Evolutionary conservation across 1,140 invertebrate genomes (phyloP).

Genomic region (Octopus bimaculoides): DNA sequence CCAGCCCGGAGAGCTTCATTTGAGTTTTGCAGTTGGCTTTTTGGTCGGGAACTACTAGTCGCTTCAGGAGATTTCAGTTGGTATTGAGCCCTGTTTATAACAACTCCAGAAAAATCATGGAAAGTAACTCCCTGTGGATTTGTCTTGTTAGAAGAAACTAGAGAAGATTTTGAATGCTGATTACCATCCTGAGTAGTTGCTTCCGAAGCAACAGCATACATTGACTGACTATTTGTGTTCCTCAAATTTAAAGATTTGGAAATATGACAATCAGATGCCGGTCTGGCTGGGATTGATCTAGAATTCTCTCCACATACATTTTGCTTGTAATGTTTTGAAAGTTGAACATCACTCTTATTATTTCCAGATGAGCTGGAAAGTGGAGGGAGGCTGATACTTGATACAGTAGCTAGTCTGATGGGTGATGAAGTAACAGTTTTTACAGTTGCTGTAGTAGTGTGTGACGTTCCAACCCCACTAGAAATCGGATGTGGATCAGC

Average conservation of each 20-base stretch:
- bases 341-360: background rate
- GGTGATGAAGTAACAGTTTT: background rate
- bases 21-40: background rate
- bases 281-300: background rate
- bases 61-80: background rate
- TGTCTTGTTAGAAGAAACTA: background rate
- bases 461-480: background rate
- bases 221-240: background rate
- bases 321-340: background rate
- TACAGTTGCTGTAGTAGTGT: background rate
- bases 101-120: constrained; percentile 4
- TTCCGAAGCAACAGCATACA: background rate
- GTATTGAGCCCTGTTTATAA: background rate
- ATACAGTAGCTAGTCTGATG: background rate
- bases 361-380: background rate
- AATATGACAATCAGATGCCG: background rate
- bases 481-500: background rate
- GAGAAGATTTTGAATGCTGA: background rate
- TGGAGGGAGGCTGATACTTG: background rate
- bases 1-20: background rate
- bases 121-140: constrained; percentile 11
- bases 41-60: background rate
- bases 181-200: background rate
- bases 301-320: background rate
- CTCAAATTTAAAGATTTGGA: background rate